A percentile compares a stretch with the other conserved stretches of the same genome.
These are phyloP conservation scores for Alauda arvensis DNA, from an alignment of 2,797 vertebrate species.

Conservation along the genomic window DNA sequence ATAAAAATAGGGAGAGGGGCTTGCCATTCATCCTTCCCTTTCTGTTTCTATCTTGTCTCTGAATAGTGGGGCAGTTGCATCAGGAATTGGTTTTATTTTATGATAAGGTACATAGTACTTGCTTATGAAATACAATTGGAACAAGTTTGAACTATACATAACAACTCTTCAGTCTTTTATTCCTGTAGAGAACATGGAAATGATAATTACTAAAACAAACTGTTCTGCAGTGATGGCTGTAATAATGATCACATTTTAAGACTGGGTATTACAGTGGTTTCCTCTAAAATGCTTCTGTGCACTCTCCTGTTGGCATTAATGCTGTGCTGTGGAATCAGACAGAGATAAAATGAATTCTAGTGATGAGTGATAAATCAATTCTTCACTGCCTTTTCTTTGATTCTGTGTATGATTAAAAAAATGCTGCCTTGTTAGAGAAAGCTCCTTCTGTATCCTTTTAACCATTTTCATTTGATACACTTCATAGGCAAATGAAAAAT, in stretches of 20 bases:
- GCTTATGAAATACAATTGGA: background rate
- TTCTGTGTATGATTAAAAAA: background rate
- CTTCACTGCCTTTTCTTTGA: background rate
- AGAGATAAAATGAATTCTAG: background rate
- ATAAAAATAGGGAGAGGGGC: background rate
- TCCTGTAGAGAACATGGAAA: background rate
- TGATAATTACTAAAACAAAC: background rate
- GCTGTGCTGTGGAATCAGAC: background rate
- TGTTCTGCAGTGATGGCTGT: background rate
- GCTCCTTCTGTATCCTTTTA: background rate
- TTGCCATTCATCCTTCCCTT: background rate
- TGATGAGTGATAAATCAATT: background rate
- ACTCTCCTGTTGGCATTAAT: background rate
- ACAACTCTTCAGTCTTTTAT: background rate
- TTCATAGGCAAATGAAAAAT: background rate
- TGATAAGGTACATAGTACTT: background rate
- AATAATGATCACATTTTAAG: background rate
- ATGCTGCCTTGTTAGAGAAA: background rate
- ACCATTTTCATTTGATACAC: background rate
- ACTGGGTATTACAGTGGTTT: background rate
- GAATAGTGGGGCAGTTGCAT: background rate
- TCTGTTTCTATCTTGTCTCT: background rate
- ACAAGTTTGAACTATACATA: background rate
- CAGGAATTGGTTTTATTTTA: background rate
- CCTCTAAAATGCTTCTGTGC: background rate